Base-by-base conservation (phyloP, 2,113 vertebrate genomes). In the Nettapus auritus region DNA sequence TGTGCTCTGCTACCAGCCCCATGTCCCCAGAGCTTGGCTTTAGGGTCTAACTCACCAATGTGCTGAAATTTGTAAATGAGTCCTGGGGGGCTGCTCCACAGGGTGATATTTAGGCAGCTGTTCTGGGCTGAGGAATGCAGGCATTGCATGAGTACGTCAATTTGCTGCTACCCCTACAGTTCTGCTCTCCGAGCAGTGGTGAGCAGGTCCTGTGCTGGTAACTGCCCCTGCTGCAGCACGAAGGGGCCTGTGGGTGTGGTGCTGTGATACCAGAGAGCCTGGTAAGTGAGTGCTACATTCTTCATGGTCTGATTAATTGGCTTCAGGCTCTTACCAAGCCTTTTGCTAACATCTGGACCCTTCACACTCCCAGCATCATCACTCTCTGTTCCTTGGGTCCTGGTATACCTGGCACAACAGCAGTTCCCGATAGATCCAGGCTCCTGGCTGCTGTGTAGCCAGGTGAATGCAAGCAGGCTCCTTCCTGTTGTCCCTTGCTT, bases 371-470 rank as follows among this genome's bases (percentile, higher is more conserved):
- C 12, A 10, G 22, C 25, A 28, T 1, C 7, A 28, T 33, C 64
- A 6, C 4, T 6, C 33, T 26, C 33, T 52, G 50, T 36, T 52
- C 40, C n/a, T 31, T 3, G 6, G 1, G 3, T 34, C 56, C 34
- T 2, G 1, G n/a, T 14, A 17, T 12, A 9, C 1, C 36, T 52
- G 4, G 34, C 1, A 1, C 2, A 11, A 2, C 28, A 26, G 42
- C 34, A 1, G 2, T 13, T 40, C 52, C 29, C 8, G 29, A 50
- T 6, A 31, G 28, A 23, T 6, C 8, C 0, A 4, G 57, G 56
- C 34, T 71, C 59, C n/a, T 6, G 59, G 23, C 36, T 60, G 15
- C 0, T 10, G 26, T 22, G 15, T 20, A 7, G 14, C 4, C 4
- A 11, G 1, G 42, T 8, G 50, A 57, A 29, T 29, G 36, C 2